These are phyloP conservation scores for Pteruthius melanotis DNA, from an alignment of 2,113 vertebrate species.

Conservation along the genomic window DNA sequence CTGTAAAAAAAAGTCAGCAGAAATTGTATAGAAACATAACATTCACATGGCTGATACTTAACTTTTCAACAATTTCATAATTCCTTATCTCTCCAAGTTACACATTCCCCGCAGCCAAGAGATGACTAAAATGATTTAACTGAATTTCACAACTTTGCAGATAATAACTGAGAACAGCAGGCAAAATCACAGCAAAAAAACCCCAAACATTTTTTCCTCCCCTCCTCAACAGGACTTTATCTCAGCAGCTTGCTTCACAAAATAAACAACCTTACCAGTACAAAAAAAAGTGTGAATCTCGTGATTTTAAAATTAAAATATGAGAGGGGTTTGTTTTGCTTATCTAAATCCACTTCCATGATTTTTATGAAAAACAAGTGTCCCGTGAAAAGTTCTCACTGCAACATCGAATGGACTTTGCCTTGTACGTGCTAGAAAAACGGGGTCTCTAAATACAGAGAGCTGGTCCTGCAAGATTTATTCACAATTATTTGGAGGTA, in stretches of 20 bases:
- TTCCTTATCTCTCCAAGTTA: not conserved
- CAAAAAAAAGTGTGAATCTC: not conserved
- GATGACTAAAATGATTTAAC: slow-evolving; percentile 5
- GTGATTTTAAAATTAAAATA: not conserved
- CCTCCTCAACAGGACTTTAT: not conserved
- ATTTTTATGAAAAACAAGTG: not conserved
- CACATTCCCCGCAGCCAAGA: not conserved
- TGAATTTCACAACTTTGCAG: slow-evolving; percentile 22
- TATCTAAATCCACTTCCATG: not conserved
- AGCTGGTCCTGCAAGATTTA: not conserved
- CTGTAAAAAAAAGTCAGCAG: not conserved
- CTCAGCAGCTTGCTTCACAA: not conserved
- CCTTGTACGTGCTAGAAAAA: not conserved
- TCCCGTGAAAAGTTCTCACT: accelerated
- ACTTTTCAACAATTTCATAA: not conserved
- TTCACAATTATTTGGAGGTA: not conserved
- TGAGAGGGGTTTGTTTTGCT: not conserved
- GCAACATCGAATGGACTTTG: accelerated
- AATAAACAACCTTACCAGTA: not conserved
- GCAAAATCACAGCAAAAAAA: not conserved
- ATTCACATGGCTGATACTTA: not conserved
- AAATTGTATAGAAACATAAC: not conserved
- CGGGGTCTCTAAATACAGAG: not conserved
- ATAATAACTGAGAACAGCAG: slow-evolving; percentile 15
- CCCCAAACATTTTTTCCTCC: not conserved